phyloP scores from a whole-genome alignment of 92 coral and sea anemone species.

The Zoanthus sociatus region DNA sequence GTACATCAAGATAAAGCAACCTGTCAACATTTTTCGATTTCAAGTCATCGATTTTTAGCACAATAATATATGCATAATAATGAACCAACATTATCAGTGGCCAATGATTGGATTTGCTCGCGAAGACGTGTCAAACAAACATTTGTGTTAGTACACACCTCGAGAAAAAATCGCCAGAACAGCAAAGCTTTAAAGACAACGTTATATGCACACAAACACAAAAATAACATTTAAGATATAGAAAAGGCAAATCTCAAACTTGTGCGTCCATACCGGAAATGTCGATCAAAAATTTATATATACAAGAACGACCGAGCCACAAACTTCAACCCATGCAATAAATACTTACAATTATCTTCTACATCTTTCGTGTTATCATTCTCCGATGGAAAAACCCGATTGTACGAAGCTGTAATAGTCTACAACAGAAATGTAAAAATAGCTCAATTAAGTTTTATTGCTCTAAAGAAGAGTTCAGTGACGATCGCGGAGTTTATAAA shows the following conservation, averaged over 20 bases:
- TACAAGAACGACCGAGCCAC: not conserved
- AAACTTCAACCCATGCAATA: not conserved
- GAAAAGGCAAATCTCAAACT: not conserved
- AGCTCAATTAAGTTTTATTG: not conserved
- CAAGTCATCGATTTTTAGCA: conserved; percentile 25
- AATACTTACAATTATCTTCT: conserved; percentile 95
- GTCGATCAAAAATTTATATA: not conserved
- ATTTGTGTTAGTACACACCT: not conserved
- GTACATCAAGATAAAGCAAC: not conserved
- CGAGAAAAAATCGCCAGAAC: not conserved
- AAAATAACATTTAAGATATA: not conserved
- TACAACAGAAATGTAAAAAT: conserved; percentile 42
- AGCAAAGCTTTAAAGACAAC: not conserved
- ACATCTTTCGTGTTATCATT: conserved; percentile 91
- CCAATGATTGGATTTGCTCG: conserved; percentile 9
- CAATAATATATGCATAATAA: conserved; percentile 4
- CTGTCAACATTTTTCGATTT: conserved; percentile 1
- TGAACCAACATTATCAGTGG: not conserved
- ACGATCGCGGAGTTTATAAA: conserved; percentile 9
- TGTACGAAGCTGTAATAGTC: conserved; percentile 89
- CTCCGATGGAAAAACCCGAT: conserved; percentile 94
- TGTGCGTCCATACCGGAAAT: conserved; percentile 52
- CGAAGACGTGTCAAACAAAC: conserved; percentile 4
- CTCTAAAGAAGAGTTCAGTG: not conserved
- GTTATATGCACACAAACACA: not conserved